Percentiles rank a stretch among this genome's conserved stretches.
These are phyloP conservation scores for Vidua macroura DNA, from an alignment of 2,113 vertebrate species.

Conservation along the genomic window DNA sequence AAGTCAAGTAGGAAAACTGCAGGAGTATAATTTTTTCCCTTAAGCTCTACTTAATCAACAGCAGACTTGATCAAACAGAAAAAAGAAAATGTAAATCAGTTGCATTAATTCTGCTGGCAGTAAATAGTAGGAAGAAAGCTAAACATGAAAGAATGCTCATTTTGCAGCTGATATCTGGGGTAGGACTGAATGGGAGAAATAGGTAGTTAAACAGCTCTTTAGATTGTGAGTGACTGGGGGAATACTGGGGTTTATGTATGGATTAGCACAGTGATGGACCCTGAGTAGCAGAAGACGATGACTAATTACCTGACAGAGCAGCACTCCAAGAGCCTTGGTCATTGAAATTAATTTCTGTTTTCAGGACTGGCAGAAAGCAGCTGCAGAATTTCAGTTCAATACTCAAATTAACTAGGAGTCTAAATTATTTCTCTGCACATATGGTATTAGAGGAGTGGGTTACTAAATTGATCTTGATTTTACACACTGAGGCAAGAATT, in stretches of 20 bases:
- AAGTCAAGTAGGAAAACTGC: slow-evolving; percentile 72
- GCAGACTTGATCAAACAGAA: slow-evolving; percentile 75
- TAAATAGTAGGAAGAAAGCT: slow-evolving; percentile 70
- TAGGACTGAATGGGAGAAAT: slow-evolving; percentile 49
- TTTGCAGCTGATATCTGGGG: slow-evolving; percentile 45
- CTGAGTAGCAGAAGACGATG: slow-evolving; percentile 88
- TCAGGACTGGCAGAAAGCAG: slow-evolving; percentile 83
- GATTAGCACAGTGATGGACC: slow-evolving; percentile 88
- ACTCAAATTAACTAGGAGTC: slow-evolving; percentile 84
- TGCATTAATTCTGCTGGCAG: slow-evolving; percentile 71
- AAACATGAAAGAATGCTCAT: slow-evolving; percentile 64
- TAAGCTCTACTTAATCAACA: slow-evolving; percentile 78
- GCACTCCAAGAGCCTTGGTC: slow-evolving; percentile 87
- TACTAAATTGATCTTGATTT: slow-evolving; percentile 75
- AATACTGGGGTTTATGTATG: slow-evolving; percentile 84
- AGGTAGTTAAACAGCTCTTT: slow-evolving; percentile 75
- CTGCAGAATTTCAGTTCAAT: slow-evolving; percentile 84
- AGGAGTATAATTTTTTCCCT: slow-evolving; percentile 66
- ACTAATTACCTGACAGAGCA: slow-evolving; percentile 96
- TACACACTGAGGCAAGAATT: slow-evolving; percentile 65
- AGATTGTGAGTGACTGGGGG: slow-evolving; percentile 75
- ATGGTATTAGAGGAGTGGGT: slow-evolving; percentile 71
- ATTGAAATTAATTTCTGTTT: slow-evolving; percentile 91
- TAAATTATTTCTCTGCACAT: slow-evolving; percentile 82
- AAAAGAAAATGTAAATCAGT: slow-evolving; percentile 76